Conservation (phyloP, 2,888 invertebrate genomes). For the Capitulum mitella region DNA sequence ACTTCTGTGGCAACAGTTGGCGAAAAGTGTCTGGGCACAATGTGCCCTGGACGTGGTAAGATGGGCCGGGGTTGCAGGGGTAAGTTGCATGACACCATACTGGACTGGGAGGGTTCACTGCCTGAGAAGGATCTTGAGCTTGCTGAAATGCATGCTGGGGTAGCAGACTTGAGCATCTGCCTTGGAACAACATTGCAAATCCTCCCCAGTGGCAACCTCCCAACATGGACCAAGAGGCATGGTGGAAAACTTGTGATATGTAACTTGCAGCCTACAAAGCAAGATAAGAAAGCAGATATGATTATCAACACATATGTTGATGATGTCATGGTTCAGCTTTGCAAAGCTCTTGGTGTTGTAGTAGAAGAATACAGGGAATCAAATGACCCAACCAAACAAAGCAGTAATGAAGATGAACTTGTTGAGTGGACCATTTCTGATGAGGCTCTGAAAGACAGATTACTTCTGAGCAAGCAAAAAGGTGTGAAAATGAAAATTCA, state of each 20-base stretch:
- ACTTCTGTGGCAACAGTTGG: constrained; percentile 75
- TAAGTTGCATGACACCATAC: constrained; percentile 73
- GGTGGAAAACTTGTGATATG: constrained; percentile 85
- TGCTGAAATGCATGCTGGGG: constrained; percentile 80
- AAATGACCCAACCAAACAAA: neutral
- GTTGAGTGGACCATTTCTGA: constrained; percentile 36
- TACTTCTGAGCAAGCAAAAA: constrained; percentile 31
- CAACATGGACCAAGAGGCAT: constrained; percentile 72
- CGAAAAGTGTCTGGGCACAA: constrained; percentile 58
- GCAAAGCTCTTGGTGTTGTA: constrained; percentile 63
- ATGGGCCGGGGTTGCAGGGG: constrained; percentile 73
- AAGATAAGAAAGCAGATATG: constrained; percentile 87
- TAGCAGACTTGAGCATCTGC: constrained; percentile 87
- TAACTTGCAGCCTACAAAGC: constrained; percentile 96
- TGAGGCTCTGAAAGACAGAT: constrained; percentile 32
- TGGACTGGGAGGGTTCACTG: constrained; percentile 95
- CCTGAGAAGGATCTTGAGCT: constrained; percentile 76
- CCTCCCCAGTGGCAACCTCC: constrained; percentile 89
- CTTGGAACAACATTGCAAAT: constrained; percentile 98
- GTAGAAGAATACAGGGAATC: constrained; percentile 59
- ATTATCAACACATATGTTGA: constrained; percentile 85
- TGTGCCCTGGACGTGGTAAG: constrained; percentile 54
- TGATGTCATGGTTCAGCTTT: constrained; percentile 64
- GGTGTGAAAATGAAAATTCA: constrained; percentile 28
- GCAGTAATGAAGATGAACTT: constrained; percentile 26